Evolutionary conservation across 2,888 invertebrate species (phyloP).

Genomic region (Drosophila gaucha): DNA sequence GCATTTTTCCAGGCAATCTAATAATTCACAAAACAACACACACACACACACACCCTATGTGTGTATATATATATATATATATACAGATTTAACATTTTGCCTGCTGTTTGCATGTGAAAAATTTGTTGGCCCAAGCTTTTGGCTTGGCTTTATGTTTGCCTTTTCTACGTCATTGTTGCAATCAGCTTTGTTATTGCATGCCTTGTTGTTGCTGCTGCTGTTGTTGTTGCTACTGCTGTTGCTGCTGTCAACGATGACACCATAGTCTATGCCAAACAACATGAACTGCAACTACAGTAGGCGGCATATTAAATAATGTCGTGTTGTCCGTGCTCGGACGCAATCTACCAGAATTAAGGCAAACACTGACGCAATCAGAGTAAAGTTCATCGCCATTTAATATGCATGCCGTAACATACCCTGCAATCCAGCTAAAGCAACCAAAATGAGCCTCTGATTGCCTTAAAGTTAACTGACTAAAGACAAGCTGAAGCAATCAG

Average conservation of each 20-base stretch:
- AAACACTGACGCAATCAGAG: constrained; percentile 14
- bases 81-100: constrained; percentile 15
- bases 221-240: constrained; percentile 10
- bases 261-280: constrained; percentile 43
- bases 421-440: background rate
- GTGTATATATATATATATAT: background rate
- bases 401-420: background rate
- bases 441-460: background rate
- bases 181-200: constrained; percentile 41
- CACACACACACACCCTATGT: constrained; percentile 15
- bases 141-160: constrained; percentile 33
- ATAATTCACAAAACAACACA: constrained; percentile 60
- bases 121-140: constrained; percentile 40
- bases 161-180: constrained; percentile 47
- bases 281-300: constrained; percentile 9
- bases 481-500: background rate
- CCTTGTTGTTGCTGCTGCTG: constrained; percentile 21
- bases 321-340: constrained; percentile 45
- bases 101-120: constrained; percentile 29
- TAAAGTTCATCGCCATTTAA: background rate
- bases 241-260: constrained; percentile 45
- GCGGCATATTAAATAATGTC: constrained; percentile 56
- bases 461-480: too few relatives aligned
- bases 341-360: constrained; percentile 40
- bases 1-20: constrained; percentile 71